Conservation (phyloP, 2,888 invertebrate species). For the Encarsia formosa region DNA sequence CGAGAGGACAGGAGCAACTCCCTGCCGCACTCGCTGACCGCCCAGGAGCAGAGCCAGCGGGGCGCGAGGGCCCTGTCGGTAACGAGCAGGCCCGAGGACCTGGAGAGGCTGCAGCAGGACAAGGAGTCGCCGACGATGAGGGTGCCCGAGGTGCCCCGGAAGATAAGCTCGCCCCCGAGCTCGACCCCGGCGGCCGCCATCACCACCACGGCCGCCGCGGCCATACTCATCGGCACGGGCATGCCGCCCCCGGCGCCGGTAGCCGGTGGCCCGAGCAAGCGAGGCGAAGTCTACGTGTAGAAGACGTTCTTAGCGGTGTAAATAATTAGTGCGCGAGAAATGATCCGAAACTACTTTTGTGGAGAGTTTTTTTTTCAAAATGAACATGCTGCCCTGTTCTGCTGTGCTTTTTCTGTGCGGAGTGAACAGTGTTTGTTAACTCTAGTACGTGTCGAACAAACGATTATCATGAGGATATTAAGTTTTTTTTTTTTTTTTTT, state of each 20-base stretch:
- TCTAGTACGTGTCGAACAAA: too few species aligned
- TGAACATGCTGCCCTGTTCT: too few species aligned
- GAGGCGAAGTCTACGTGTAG: slow-evolving; percentile 60
- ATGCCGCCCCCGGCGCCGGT: slow-evolving; percentile 35
- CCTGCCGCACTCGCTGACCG: slow-evolving; percentile 33
- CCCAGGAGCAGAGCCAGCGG: background rate
- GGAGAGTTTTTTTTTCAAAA: too few species aligned
- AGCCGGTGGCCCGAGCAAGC: slow-evolving; percentile 48
- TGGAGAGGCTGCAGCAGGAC: background rate
- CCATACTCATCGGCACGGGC: background rate
- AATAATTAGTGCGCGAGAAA: too few species aligned
- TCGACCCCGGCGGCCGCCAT: background rate
- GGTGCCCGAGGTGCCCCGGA: too few species aligned
- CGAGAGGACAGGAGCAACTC: slow-evolving; percentile 45
- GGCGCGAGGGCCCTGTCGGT: slow-evolving; percentile 45
- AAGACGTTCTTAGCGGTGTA: too few species aligned
- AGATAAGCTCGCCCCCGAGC: background rate
- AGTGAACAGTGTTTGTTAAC: too few species aligned
- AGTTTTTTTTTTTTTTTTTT: slow-evolving; percentile 1
- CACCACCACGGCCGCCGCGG: background rate
- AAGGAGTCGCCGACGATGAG: slow-evolving; percentile 30
- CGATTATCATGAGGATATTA: too few species aligned
- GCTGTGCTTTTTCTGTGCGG: too few species aligned
- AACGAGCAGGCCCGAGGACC: slow-evolving; percentile 37
- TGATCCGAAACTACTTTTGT: too few species aligned